Evolutionary conservation across 2,888 invertebrate species (phyloP).

Genomic region (Tethea ocularis): DNA sequence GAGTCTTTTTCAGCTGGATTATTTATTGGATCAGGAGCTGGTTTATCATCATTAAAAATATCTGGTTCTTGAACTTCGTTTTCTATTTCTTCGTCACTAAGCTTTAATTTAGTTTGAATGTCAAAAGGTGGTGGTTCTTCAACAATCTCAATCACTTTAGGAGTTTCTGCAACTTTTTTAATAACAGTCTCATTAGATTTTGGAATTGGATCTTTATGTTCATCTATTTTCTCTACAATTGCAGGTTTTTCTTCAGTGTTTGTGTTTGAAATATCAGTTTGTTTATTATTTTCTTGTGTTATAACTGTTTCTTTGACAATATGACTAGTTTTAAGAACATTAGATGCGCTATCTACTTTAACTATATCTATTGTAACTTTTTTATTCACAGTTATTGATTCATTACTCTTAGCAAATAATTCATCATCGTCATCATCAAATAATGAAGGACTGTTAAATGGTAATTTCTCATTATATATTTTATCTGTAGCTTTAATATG

Average conservation of each 20-base stretch:
- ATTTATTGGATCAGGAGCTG: conserved; percentile 6
- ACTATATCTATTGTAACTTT: conserved; percentile 6
- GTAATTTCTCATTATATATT: conserved; percentile 24
- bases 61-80: conserved; percentile 7
- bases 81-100: conserved; percentile 4
- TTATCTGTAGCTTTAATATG: conserved; percentile 14
- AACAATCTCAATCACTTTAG: conserved; percentile 3
- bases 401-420: conserved; percentile 31
- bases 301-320: not conserved
- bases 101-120: not conserved
- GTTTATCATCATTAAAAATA: not conserved
- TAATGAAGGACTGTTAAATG: conserved; percentile 43
- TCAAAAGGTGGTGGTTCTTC: not conserved
- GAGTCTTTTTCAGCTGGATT: conserved; percentile 18
- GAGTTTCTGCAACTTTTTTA: too few species aligned
- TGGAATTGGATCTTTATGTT: conserved; percentile 4
- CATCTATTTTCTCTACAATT: conserved; percentile 9
- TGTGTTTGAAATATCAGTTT: not conserved
- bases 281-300: conserved; percentile 3
- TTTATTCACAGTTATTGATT: conserved; percentile 8
- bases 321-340: conserved; percentile 13
- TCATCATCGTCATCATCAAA: conserved; percentile 60
- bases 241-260: conserved; percentile 5
- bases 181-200: too few species aligned
- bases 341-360: conserved; percentile 12